Conservation (phyloP, 2,888 invertebrate genomes). For the Ecdyonurus torrentis region DNA sequence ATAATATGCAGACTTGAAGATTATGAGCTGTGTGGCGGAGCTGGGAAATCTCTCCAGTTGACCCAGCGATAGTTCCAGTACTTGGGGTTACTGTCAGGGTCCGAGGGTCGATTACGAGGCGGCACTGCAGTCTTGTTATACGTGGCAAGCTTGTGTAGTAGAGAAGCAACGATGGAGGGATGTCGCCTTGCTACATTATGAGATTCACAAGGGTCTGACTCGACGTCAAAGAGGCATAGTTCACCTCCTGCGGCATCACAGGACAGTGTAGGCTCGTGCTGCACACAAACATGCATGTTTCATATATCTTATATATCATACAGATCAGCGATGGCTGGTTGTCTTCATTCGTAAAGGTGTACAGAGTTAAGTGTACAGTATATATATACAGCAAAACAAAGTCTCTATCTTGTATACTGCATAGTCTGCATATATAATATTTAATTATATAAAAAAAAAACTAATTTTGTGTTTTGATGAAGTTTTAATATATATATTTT, state of each 20-base stretch:
- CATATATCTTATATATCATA: too few relatives aligned
- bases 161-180: background rate
- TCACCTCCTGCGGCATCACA: background rate
- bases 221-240: background rate
- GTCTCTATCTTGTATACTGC: too few relatives aligned
- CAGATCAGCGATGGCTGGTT: too few relatives aligned
- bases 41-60: constrained; percentile 9
- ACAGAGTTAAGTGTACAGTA: too few relatives aligned
- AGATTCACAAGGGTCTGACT: background rate
- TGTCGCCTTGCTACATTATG: background rate
- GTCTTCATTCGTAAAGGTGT: too few relatives aligned
- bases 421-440: too few relatives aligned
- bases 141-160: background rate
- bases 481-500: too few relatives aligned
- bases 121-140: constrained; percentile 7
- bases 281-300: too few relatives aligned
- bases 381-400: too few relatives aligned
- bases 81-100: constrained; percentile 10
- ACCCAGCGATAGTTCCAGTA: constrained; percentile 9
- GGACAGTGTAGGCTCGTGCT: background rate
- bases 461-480: too few relatives aligned
- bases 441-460: too few relatives aligned
- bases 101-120: constrained; percentile 8
- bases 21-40: background rate
- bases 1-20: too few relatives aligned